These are phyloP conservation scores for Micronisus gabar DNA, from an alignment of 2,113 vertebrate genomes.

Conservation along the genomic window DNA sequence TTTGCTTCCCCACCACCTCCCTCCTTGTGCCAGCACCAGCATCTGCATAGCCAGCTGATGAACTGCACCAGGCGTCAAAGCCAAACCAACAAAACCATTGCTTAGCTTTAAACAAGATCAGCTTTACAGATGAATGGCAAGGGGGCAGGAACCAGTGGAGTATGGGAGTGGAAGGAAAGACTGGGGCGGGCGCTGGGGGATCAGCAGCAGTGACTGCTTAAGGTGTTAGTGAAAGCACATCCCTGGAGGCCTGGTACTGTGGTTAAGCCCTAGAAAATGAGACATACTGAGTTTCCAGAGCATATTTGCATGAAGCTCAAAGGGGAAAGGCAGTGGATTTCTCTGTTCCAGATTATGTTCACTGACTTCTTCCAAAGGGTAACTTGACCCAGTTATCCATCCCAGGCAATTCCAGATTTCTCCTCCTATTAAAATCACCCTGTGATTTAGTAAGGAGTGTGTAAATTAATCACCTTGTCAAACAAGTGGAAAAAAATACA, in stretches of 20 bases:
- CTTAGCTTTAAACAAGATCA: neutral
- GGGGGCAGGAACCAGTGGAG: neutral
- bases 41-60: neutral
- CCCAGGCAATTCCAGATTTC: neutral
- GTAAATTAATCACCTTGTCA: conserved; percentile 21
- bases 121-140: neutral
- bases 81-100: neutral
- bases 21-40: neutral
- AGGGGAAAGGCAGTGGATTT: neutral
- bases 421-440: neutral
- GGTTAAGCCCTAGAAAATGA: conserved; percentile 33
- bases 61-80: neutral
- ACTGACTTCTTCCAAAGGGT: neutral
- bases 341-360: neutral
- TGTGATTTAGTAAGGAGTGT: neutral
- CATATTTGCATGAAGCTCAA: conserved; percentile 7
- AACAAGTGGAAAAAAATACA: conserved; percentile 2
- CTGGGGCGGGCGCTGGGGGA: no score
- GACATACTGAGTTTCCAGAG: neutral
- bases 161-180: neutral
- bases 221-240: neutral
- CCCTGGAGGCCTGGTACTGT: conserved; percentile 10
- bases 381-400: conserved; percentile 11
- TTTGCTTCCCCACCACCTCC: neutral
- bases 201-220: neutral